phyloP scores from a whole-genome alignment of 2,113 vertebrate genomes.

The Apistogramma diplotaenia region DNA sequence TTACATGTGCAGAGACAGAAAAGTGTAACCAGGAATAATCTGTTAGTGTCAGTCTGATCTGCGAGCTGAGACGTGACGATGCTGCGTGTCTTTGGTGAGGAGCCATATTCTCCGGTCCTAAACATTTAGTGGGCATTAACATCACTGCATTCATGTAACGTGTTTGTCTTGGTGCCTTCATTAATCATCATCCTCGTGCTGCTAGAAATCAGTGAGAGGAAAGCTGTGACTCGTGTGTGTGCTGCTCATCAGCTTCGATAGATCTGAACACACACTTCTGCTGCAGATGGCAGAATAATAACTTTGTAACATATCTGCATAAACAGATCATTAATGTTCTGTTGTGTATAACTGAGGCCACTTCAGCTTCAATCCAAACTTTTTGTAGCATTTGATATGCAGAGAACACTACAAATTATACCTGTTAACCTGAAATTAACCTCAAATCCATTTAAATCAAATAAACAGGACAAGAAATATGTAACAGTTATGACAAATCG shows the following conservation, averaged over 20 bases:
- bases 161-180: background rate
- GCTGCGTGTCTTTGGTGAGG: background rate
- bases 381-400: background rate
- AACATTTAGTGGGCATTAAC: background rate
- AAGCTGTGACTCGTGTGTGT: constrained; percentile 14
- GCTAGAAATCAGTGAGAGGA: background rate
- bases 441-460: background rate
- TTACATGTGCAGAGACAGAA: background rate
- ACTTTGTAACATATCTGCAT: background rate
- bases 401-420: background rate
- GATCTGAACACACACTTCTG: background rate
- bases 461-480: background rate
- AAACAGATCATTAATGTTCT: background rate
- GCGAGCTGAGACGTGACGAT: background rate
- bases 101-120: background rate
- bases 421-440: background rate
- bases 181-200: background rate
- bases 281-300: background rate
- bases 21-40: constrained; percentile 2
- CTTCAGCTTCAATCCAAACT: background rate
- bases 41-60: background rate
- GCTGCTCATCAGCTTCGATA: background rate
- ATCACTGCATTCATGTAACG: background rate
- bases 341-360: background rate
- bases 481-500: background rate